Evolutionary conservation across 1,140 invertebrate genomes (phyloP).

Genomic region (Bombyx mori): ASM3026992v2 NC_085117.1:14415501-14416000

Average conservation of each 20-base stretch:
- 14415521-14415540: constrained; percentile 53
- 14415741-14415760: constrained; percentile 44
- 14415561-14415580: constrained; percentile 57
- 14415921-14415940: constrained; percentile 66
- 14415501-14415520: constrained; percentile 31
- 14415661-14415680: no score
- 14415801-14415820: constrained; percentile 30
- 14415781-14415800: constrained; percentile 42
- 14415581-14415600: constrained; percentile 56
- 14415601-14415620: constrained; percentile 44
- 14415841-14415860: constrained; percentile 44
- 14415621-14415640: not conserved
- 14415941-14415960: constrained; percentile 62
- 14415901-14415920: constrained; percentile 60
- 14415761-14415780: constrained; percentile 39
- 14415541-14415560: constrained; percentile 53
- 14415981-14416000: constrained; percentile 68
- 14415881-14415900: constrained; percentile 59
- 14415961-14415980: constrained; percentile 68
- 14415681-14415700: constrained; percentile 7
- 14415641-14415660: not conserved
- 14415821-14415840: constrained; percentile 53
- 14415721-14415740: constrained; percentile 18
- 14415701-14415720: constrained; percentile 8
- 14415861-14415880: constrained; percentile 48